Percentiles rank a stretch among this genome's conserved stretches.
Evolutionary conservation across 2,797 vertebrate genomes (phyloP).

Genomic region (Toxotes lorentzi): DNA sequence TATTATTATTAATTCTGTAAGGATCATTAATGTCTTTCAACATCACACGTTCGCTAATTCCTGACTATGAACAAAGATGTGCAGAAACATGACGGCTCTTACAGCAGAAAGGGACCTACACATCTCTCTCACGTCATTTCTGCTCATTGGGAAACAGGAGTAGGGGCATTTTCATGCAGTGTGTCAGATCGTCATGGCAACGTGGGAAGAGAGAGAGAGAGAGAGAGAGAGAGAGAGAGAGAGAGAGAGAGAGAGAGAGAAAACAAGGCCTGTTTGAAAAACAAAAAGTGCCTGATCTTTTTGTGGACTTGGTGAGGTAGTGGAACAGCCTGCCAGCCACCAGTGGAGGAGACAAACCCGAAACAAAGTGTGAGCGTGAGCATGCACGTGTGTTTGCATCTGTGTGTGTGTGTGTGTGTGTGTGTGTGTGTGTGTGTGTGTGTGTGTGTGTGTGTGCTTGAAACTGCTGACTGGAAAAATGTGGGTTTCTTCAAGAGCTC

Average conservation of each 20-base stretch:
- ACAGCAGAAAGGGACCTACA: slow-evolving; percentile 26
- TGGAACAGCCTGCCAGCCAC: slow-evolving; percentile 56
- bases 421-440: slow-evolving; percentile 14
- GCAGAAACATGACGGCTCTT: slow-evolving; percentile 32
- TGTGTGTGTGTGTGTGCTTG: slow-evolving; percentile 10
- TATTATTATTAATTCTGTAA: slow-evolving; percentile 27
- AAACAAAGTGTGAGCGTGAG: slow-evolving; percentile 42
- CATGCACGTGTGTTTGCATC: slow-evolving; percentile 1
- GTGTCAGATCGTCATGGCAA: slow-evolving; percentile 77
- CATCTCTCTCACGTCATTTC: slow-evolving; percentile 46
- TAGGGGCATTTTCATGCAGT: slow-evolving; percentile 56
- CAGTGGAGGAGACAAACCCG: slow-evolving; percentile 47
- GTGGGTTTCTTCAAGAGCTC: slow-evolving; percentile 77
- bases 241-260: not conserved
- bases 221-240: no score
- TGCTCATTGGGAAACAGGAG: slow-evolving; percentile 41
- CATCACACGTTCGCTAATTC: not conserved
- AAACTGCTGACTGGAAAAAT: slow-evolving; percentile 78
- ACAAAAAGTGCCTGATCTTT: slow-evolving; percentile 60
- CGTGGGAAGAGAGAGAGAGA: slow-evolving; percentile 23
- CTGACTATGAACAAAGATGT: slow-evolving; percentile 15
- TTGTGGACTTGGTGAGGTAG: slow-evolving; percentile 65
- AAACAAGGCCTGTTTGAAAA: slow-evolving; percentile 40
- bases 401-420: slow-evolving; percentile 11
- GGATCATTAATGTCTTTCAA: slow-evolving; percentile 17